Base-by-base conservation (phyloP, 2,888 invertebrate genomes). In the Incurvaria masculella region DNA sequence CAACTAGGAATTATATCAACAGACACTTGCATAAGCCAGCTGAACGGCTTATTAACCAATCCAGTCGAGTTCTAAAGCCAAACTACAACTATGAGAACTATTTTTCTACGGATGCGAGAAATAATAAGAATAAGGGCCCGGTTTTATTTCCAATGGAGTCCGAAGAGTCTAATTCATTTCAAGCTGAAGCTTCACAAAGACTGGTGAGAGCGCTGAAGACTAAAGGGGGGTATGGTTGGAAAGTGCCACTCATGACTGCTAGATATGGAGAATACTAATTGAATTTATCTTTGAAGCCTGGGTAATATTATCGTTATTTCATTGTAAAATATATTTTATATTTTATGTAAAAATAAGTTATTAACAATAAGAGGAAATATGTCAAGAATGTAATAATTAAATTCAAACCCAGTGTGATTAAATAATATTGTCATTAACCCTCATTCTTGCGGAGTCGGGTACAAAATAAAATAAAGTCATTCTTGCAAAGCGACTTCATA, bases 231-330 rank as follows among this genome's bases (percentile, higher is more conserved):
- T 55, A 55, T 23, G 55, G 47, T 44, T 33, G 33, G 33, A 33
- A n/a, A 14, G 14, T 33, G 33, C 33, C 23, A 10, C 23, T 17
- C 14, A 20, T 21, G 27, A 44, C 19, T 51, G 55, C 17, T 56
- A 66, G 64, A 59, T 60, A 45, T 42, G 63, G 23, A 53, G 58
- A 14, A 33, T 14, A 33, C 14, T 14, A 33, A 11, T 14, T 23
- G 4, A 23, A 23, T 23, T 23, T 4, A 23, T 23, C 10, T 23
- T n/a, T n/a, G n/a, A n/a, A n/a, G n/a, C n/a, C n/a, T n/a, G n/a
- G n/a, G n/a, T n/a, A n/a, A n/a, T n/a, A n/a, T n/a, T n/a, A n/a
- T n/a, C n/a, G n/a, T n/a, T n/a, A n/a, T n/a, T n/a, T n/a, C n/a
- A n/a, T n/a, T n/a, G n/a, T n/a, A n/a, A n/a, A n/a, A n/a, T n/a